These are phyloP conservation scores for Subacronicta megacephala DNA, from an alignment of 2,888 invertebrate genomes.

Conservation along the genomic window DNA sequence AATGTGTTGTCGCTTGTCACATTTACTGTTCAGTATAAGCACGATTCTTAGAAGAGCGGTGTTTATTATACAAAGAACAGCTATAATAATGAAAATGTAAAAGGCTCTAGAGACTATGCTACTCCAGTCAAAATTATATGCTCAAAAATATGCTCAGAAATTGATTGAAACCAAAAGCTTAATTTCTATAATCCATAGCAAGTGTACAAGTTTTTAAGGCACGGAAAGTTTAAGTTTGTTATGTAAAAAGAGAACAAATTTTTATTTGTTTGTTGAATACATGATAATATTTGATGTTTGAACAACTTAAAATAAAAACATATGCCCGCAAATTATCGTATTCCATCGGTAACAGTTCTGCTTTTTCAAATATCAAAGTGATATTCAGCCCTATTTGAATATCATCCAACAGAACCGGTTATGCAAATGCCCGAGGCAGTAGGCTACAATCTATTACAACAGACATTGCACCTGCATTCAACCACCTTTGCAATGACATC, in stretches of 20 bases:
- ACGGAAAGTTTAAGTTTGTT: no score
- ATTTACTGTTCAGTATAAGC: slow-evolving; percentile 40
- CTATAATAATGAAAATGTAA: slow-evolving; percentile 30
- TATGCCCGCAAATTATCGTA: no score
- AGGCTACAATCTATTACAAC: slow-evolving; percentile 36
- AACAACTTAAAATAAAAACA: no score
- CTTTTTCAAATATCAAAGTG: slow-evolving; percentile 8
- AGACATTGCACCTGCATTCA: slow-evolving; percentile 15
- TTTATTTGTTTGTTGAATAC: no score
- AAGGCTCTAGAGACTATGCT: not conserved
- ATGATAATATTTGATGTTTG: no score
- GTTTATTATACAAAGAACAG: slow-evolving; percentile 31
- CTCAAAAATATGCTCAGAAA: not conserved
- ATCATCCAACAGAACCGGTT: slow-evolving; percentile 35
- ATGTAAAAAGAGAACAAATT: no score
- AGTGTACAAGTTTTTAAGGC: no score
- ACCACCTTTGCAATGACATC: not conserved
- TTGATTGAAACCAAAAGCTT: no score
- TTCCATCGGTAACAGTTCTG: not conserved
- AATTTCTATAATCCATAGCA: no score
- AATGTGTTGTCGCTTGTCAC: slow-evolving; percentile 42
- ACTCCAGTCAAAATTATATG: not conserved
- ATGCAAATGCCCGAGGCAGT: slow-evolving; percentile 31
- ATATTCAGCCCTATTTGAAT: slow-evolving; percentile 19
- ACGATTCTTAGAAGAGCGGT: slow-evolving; percentile 39